phyloP scores from a whole-genome alignment of 2,888 invertebrate species.

The Gastracanthus pulcherrimus region DNA sequence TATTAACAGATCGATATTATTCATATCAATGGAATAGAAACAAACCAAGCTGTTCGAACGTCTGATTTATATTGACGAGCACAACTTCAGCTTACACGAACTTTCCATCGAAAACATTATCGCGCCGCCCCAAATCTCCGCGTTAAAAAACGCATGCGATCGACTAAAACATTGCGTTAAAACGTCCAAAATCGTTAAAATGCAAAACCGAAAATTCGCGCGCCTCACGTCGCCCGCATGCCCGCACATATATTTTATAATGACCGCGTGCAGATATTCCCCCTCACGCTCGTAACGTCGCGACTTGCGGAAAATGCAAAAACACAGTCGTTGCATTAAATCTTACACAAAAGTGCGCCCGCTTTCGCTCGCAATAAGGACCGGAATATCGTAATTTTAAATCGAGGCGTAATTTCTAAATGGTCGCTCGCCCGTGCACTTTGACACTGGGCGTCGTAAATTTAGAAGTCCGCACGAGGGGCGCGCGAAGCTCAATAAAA shows the following conservation, averaged over 20 bases:
- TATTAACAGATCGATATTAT: neutral
- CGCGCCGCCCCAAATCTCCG: too few relatives aligned
- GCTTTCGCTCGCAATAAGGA: too few relatives aligned
- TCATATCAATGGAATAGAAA: neutral
- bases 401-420: conserved; percentile 23
- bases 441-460: conserved; percentile 2
- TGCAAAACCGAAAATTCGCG: neutral
- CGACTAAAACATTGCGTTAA: too few relatives aligned
- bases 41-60: too few relatives aligned
- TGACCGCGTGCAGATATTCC: too few relatives aligned
- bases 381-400: conserved; percentile 37
- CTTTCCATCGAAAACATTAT: neutral
- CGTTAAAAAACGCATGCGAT: conserved; percentile 1
- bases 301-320: neutral
- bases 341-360: too few relatives aligned
- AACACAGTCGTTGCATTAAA: too few relatives aligned
- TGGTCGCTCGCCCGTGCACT: too few relatives aligned
- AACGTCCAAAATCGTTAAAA: neutral
- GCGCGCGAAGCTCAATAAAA: neutral
- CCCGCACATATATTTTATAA: too few relatives aligned
- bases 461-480: neutral
- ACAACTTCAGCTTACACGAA: neutral
- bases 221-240: neutral
- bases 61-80: neutral
- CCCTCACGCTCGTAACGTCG: too few relatives aligned